Conservation (phyloP, 2,888 invertebrate genomes). For the Embidobia sp. region DNA sequence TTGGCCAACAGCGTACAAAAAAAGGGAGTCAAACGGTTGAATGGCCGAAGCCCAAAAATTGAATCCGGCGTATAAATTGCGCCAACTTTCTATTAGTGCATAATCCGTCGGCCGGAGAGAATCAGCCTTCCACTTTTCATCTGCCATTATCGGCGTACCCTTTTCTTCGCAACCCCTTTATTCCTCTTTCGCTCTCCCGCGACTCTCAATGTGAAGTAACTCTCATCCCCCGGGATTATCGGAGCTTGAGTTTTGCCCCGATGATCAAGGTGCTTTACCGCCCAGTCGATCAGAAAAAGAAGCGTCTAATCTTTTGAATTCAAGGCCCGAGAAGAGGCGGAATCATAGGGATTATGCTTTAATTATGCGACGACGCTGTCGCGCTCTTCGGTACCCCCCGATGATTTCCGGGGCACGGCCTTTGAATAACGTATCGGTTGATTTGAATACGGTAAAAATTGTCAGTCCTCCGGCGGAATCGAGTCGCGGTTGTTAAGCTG, state of each 20-base stretch:
- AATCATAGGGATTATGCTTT: constrained; percentile 24
- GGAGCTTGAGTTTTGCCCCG: constrained; percentile 61
- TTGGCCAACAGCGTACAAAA: too few species aligned
- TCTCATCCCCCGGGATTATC: constrained; percentile 58
- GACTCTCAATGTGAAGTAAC: constrained; percentile 51
- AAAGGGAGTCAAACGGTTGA: neutral
- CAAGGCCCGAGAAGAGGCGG: constrained; percentile 1
- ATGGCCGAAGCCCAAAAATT: constrained; percentile 31
- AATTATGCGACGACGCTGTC: constrained; percentile 17
- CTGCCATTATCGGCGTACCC: constrained; percentile 44
- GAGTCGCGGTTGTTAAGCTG: neutral
- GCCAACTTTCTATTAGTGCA: constrained; percentile 53
- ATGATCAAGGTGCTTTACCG: constrained; percentile 54
- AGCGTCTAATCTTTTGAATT: constrained; percentile 27
- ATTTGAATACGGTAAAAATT: neutral
- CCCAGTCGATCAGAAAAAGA: constrained; percentile 42
- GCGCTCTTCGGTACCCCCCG: neutral
- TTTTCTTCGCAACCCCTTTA: constrained; percentile 43
- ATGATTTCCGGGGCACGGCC: too few species aligned
- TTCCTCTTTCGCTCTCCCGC: constrained; percentile 37
- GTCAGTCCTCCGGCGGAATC: neutral
- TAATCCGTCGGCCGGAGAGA: constrained; percentile 45
- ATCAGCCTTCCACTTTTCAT: constrained; percentile 59
- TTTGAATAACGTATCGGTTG: too few species aligned
- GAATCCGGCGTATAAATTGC: constrained; percentile 35